Conservation (phyloP, 2,888 invertebrate genomes). For the Ctena decussata region DNA sequence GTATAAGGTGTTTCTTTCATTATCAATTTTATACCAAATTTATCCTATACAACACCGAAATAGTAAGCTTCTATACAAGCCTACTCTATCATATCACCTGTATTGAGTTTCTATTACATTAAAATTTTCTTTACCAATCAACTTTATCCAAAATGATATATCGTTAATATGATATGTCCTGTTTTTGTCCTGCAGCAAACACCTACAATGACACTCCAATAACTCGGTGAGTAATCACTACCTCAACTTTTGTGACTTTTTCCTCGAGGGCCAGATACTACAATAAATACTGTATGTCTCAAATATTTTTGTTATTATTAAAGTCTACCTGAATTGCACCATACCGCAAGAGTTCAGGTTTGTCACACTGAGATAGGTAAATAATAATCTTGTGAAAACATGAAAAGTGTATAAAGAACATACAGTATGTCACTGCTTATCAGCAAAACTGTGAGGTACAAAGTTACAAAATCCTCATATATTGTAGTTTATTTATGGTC, state of each 20-base stretch:
- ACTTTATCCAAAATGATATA: slow-evolving; percentile 4
- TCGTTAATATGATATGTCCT: slow-evolving; percentile 1
- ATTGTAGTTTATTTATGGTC: too few relatives aligned
- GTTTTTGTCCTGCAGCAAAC: not conserved
- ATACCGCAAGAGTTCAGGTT: not conserved
- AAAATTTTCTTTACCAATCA: slow-evolving; percentile 13
- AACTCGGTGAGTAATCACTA: not conserved
- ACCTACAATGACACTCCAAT: not conserved
- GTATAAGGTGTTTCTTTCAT: not conserved
- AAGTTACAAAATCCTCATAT: too few relatives aligned
- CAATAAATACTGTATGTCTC: not conserved
- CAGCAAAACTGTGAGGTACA: too few relatives aligned
- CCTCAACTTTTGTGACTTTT: not conserved
- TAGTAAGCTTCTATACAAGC: not conserved
- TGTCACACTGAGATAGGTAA: not conserved
- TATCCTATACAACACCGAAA: not conserved
- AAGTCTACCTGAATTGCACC: not conserved
- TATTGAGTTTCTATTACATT: not conserved
- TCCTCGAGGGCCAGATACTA: not conserved
- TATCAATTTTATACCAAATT: slow-evolving; percentile 12
- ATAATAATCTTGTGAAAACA: too few relatives aligned
- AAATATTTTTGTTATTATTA: not conserved
- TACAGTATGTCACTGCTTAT: too few relatives aligned
- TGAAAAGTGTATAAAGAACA: too few relatives aligned
- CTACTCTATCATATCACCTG: not conserved